Base-by-base conservation (phyloP, 2,888 invertebrate genomes). In the Argyresthia goedartella region DNA sequence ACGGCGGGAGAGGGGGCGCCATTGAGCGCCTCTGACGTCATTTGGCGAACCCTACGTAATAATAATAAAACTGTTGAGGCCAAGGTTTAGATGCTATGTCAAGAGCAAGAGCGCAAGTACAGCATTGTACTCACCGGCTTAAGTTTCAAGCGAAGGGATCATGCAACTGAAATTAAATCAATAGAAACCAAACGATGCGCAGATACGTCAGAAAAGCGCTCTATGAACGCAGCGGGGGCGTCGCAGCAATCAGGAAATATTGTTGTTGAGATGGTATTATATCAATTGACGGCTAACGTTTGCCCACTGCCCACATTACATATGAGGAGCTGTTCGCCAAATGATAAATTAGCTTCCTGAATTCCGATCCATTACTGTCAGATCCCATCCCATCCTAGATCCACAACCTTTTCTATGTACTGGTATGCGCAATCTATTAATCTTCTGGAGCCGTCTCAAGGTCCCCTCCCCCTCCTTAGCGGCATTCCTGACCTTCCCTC, bases 401-500 rank as follows among this genome's bases (percentile, higher is more conserved):
- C 25, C 6, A 25, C 6, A 25, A 25, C 25, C 25, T 25, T 25
- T 25, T 25, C 3, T 25, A 25, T 6, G 2, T 25, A 25, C 25
- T 25, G 25, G 25, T 25, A 25, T 25, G 25, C 25, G 25, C 25
- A 25, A 6, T 2, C 25, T 25, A 25, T 25, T 25, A 25, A 25
- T 25, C 25, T 25, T 4, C 25, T 25, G 25, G 25, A 25, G 2
- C 25, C 25, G 25, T 25, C 25, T 25, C 25, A 25, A 25, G 25
- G 25, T 25, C 25, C 10, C 8, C 53, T 39, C 39, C 39, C 39
- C 39, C 9, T n/a, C 39, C 39, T n/a, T 39, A 9, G 39, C 9
- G 60, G 58, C 58, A 63, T 60, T 63, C 63, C 55, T 61, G 53
- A 56, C 59, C 59, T 61, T 64, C 67, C 67, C 73, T 73, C 77